Percentiles rank a stretch among this genome's conserved stretches.
Conservation (phyloP, 2,888 invertebrate species). For the Lycia hirtaria region DNA sequence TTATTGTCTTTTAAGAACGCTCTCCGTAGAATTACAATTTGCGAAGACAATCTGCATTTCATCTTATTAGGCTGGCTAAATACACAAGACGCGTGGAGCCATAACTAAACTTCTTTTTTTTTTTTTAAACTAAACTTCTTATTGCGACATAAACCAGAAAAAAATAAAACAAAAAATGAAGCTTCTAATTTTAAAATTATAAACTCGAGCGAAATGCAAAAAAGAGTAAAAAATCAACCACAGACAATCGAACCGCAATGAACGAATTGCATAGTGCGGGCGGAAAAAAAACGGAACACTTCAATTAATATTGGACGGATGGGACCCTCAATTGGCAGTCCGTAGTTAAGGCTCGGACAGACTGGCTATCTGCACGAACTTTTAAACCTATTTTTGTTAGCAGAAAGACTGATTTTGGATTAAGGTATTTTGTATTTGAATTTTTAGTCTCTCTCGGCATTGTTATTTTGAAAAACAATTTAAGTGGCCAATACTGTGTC, state of each 20-base stretch:
- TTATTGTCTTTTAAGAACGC: conserved; percentile 27
- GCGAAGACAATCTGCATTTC: conserved; percentile 4
- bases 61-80: background rate
- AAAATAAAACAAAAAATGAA: too few species aligned
- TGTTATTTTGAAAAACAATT: too few species aligned
- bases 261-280: conserved; percentile 36
- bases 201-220: conserved; percentile 16
- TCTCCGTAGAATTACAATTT: conserved; percentile 13
- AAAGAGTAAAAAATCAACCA: conserved; percentile 31
- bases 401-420: background rate
- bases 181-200: conserved; percentile 7
- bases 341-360: conserved; percentile 45
- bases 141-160: too few species aligned
- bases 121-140: too few species aligned
- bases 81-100: too few species aligned
- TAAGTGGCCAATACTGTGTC: too few species aligned
- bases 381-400: background rate
- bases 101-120: too few species aligned
- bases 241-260: conserved; percentile 35
- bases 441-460: background rate
- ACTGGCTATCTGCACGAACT: background rate
- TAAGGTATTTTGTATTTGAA: background rate
- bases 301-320: conserved; percentile 56
- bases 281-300: conserved; percentile 66
- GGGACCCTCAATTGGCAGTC: conserved; percentile 53